phyloP scores from a whole-genome alignment of 2,888 invertebrate species.

The Halictus quadricinctus region DNA sequence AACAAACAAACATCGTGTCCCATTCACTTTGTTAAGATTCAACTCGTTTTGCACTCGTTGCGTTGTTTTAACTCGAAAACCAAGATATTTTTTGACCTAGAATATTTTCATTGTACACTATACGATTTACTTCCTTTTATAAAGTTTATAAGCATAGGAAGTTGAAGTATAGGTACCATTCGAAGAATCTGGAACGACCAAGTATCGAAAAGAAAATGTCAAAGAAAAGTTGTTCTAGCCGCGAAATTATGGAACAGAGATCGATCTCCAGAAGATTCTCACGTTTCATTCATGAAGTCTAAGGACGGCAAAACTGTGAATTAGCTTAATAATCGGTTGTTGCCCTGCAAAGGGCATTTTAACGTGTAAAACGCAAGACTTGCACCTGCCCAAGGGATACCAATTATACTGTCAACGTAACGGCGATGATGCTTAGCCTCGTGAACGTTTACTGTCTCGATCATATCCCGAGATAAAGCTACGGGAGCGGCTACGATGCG shows the following conservation, averaged over 20 bases:
- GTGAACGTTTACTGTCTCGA: conserved; percentile 21
- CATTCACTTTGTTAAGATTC: background rate
- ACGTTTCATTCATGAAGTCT: conserved; percentile 27
- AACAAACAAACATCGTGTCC: background rate
- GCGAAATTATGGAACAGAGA: conserved; percentile 17
- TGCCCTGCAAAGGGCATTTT: conserved; percentile 29
- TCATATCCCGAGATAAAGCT: conserved; percentile 22
- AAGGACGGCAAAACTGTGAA: conserved; percentile 18
- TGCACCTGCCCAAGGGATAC: conserved; percentile 37
- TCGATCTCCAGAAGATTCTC: conserved; percentile 6
- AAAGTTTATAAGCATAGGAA: too few relatives aligned
- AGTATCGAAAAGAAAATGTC: background rate
- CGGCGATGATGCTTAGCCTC: conserved; percentile 28
- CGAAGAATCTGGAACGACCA: background rate
- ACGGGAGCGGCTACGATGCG: background rate
- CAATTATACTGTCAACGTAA: conserved; percentile 49
- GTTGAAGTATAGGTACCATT: background rate
- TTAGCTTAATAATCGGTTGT: conserved; percentile 43
- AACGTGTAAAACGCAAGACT: conserved; percentile 34
- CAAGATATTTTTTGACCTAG: background rate
- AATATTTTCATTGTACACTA: too few relatives aligned
- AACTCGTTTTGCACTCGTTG: background rate
- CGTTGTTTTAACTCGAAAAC: background rate
- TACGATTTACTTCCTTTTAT: too few relatives aligned
- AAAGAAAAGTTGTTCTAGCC: background rate